Evolutionary conservation across 2,113 vertebrate genomes (phyloP), one percentile per base, ranked within the genome.

Genomic region (Isurus oxyrinchus): DNA sequence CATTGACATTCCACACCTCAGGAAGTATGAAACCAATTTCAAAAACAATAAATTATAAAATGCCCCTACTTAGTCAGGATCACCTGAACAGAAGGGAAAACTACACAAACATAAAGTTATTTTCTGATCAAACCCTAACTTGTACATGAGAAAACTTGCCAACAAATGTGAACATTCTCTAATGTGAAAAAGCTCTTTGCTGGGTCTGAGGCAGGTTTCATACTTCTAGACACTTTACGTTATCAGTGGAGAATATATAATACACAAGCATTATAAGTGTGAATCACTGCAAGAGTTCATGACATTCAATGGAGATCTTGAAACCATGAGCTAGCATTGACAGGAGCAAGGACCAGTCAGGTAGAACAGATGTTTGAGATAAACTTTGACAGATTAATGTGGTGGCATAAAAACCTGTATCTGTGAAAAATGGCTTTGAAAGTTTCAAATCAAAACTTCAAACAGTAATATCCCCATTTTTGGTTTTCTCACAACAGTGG

Each of bases 31-130:
- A 84, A 40, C 14, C 79, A 84, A 84, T 84, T 44, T 84, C 79
- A 84, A 84, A 84, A 40, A 84, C 79, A 84, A 81, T 84, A 44
- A 84, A 84, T 84, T 84, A 84, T 84, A 40, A 44, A 84, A 84
- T 40, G 79, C n/a, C 44, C 79, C 79, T 84, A 40, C n/a, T 84
- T 84, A n/a, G 79, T 84, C 79, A 84, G 79, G n/a, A 84, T 84
- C 79, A 84, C 79, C 79, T 84, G 79, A 84, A 40, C n/a, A 84
- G 79, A 84, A n/a, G 79, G 79, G 40, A 21, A 44, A 84, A 16
- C n/a, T 40, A 35, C 79, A 84, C 0, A n/a, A 40, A 84, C n/a
- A 79, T n/a, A 79, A 84, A 44, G n/a, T 84, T 84, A 84, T n/a
- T 84, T 44, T 19, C 69, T 31, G 69, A 72, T 31, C 69, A 72